Evolutionary conservation across 2,113 vertebrate genomes (phyloP).

Genomic region (Protobothrops flavoviridis): DNA sequence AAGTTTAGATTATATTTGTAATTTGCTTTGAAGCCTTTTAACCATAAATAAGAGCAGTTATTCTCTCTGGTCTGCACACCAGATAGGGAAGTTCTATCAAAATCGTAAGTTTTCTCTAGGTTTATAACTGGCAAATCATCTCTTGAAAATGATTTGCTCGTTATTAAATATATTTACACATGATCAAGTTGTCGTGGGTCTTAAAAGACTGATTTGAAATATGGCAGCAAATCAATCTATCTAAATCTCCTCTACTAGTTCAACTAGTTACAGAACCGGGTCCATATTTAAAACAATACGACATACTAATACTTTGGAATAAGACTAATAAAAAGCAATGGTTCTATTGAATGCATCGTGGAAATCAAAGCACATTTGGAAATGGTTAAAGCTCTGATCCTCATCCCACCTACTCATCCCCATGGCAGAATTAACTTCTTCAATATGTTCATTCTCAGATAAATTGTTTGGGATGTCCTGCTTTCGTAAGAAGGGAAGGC

Average conservation of each 20-base stretch:
- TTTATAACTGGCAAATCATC: not conserved
- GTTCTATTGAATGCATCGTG: not conserved
- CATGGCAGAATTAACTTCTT: not conserved
- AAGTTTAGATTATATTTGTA: not conserved
- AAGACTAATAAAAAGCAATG: not conserved
- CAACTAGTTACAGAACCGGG: not conserved
- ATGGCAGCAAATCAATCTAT: not conserved
- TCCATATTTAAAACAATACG: not conserved
- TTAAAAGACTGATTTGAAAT: not conserved
- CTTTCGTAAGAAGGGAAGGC: not conserved
- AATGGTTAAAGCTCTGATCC: not conserved
- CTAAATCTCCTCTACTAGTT: not conserved
- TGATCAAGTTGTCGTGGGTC: not conserved
- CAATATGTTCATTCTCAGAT: not conserved
- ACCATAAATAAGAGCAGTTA: not conserved
- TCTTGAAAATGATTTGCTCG: not conserved
- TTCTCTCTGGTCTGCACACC: too few relatives aligned
- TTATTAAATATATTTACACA: not conserved
- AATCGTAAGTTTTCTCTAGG: not conserved
- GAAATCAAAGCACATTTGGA: not conserved
- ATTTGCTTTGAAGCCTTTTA: not conserved
- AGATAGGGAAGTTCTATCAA: not conserved
- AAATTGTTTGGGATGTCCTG: not conserved
- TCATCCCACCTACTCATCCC: not conserved
- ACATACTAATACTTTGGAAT: not conserved